Base-by-base conservation (phyloP, 2,888 invertebrate genomes). In the Bursaphelenchus okinawaensis region DNA sequence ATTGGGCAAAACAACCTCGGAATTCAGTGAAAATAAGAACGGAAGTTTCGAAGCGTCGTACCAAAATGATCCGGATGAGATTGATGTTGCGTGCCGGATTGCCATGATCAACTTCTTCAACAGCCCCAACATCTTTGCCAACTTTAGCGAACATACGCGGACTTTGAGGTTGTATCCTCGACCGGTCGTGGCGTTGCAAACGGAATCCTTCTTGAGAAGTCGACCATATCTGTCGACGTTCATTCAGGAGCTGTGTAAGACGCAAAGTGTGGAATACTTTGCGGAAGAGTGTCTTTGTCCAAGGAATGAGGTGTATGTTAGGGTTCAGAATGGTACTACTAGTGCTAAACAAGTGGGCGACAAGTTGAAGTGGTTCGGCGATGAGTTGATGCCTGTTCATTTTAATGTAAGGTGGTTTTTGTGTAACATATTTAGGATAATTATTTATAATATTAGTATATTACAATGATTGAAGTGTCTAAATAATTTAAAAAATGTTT, bases 21-120 rank as follows among this genome's bases (percentile, higher is more conserved):
- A 71, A 19, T 50, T 55, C 8, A 29, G n/a, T 29, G 68, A 50
- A 6, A 26, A 58, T 71, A 51, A 59, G 50, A 55, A 23, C 7
- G 71, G 71, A 27, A 63, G 68, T 23, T 67, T 73, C 8, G 75
- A 75, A 59, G 67, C 70, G n/a, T 67, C 68, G 24, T 84, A 84
- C 67, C 84, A 84, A 26, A 84, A 85, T 66, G 86, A 98, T 83
- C 92, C 95, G 0, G 98, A 99, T 84, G 93, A 94, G 0, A 96
- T 98, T 0, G 98, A 99, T 84, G 90, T 99, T 22, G 96, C 98
- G 8, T 95, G 94, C 0, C 86, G 98, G 68, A 93, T 99, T 55
- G 96, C 95, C 16, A 94, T 95, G 93, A 93, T 91, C 26, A 89
- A 93, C 9, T 98, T 98, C 85, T 96, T 96, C 87, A 95, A 96